Conservation (phyloP, 2,797 vertebrate species). For the Zalophus californianus region DNA sequence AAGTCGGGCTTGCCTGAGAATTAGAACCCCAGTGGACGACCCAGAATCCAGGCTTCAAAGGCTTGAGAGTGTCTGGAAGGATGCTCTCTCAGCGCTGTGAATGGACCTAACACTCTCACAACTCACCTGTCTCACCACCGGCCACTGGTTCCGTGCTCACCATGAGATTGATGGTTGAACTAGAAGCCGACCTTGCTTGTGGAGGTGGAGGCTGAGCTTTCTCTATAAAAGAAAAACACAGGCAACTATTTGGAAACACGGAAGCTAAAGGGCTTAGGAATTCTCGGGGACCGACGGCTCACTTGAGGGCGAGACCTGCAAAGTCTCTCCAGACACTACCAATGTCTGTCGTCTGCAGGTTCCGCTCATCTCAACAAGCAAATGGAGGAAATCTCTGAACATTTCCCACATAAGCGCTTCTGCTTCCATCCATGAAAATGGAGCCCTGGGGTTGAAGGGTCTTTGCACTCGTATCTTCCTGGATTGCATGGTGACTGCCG, state of each 20-base stretch:
- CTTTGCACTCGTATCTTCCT: background rate
- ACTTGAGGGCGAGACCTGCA: fast-evolving
- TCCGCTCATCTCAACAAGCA: fast-evolving
- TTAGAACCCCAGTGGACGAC: background rate
- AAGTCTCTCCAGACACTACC: fast-evolving
- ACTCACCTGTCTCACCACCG: conserved; percentile 91
- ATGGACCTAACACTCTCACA: fast-evolving
- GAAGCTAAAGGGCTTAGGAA: background rate
- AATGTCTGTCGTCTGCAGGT: fast-evolving
- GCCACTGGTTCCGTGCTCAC: conserved; percentile 89
- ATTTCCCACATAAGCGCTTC: fast-evolving
- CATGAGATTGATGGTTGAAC: conserved; percentile 81
- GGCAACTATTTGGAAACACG: background rate
- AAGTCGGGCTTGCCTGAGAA: background rate
- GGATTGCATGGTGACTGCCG: fast-evolving
- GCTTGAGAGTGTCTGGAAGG: no score
- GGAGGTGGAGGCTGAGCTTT: conserved; percentile 35
- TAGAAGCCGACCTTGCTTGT: conserved; percentile 61
- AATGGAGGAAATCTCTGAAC: background rate
- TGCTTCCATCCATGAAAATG: fast-evolving
- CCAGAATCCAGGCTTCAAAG: no score
- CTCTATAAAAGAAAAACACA: conserved; percentile 76
- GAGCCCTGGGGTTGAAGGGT: background rate
- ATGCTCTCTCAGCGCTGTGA: fast-evolving
- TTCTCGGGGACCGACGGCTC: fast-evolving